Percentiles rank a stretch among this genome's conserved stretches.
phyloP scores from a whole-genome alignment of 2,888 invertebrate genomes.

The Drosophila anomelani region DNA sequence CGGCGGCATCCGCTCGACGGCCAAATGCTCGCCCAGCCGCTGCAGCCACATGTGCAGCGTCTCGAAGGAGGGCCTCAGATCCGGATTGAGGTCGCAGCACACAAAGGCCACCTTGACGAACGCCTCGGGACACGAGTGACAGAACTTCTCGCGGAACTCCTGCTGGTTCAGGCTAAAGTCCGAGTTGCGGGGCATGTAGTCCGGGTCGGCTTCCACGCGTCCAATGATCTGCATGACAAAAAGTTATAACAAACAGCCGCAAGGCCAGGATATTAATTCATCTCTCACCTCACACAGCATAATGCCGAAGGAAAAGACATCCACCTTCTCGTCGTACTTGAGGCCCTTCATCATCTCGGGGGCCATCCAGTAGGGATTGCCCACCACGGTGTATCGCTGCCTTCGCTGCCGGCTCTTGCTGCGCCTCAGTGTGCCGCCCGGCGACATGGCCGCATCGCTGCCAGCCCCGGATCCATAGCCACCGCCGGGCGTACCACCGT shows the following conservation, averaged over 20 bases:
- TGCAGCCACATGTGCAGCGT: constrained; percentile 95
- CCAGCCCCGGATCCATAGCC: constrained; percentile 24
- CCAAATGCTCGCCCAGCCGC: constrained; percentile 90
- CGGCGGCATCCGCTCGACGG: constrained; percentile 88
- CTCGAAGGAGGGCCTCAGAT: constrained; percentile 95
- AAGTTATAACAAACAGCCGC: background rate
- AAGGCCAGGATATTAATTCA: too few relatives aligned
- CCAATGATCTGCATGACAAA: constrained; percentile 90
- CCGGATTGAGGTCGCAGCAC: constrained; percentile 96
- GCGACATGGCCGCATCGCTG: constrained; percentile 54
- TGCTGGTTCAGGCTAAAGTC: constrained; percentile 97
- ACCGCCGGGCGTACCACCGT: background rate
- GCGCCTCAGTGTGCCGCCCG: constrained; percentile 85
- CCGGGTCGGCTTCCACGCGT: constrained; percentile 97
- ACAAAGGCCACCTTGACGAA: constrained; percentile 95
- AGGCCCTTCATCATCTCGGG: constrained; percentile 99
- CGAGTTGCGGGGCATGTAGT: constrained; percentile 94
- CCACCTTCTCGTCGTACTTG: constrained; percentile 98
- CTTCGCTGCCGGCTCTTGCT: constrained; percentile 89
- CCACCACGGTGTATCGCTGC: constrained; percentile 97
- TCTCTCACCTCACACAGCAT: constrained; percentile 93
- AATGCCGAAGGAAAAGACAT: constrained; percentile 98
- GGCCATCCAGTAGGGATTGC: constrained; percentile 99
- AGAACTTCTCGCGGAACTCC: constrained; percentile 94
- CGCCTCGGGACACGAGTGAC: constrained; percentile 91